Conservation (phyloP, 2,888 invertebrate genomes). For the Arrhopalites spinosus region DNA sequence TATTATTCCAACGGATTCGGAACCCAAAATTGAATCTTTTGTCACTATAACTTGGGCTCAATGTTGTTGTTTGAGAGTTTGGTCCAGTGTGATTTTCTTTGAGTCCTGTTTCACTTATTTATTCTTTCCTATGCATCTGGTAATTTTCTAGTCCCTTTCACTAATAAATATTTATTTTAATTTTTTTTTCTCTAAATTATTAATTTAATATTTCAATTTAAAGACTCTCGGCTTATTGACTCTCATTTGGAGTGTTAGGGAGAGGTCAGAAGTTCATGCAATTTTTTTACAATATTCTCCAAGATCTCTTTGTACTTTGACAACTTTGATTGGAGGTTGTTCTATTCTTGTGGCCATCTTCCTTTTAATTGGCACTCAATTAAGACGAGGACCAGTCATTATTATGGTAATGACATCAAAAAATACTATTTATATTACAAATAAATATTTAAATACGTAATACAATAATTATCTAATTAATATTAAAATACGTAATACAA, state of each 20-base stretch:
- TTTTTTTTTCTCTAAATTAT: neutral
- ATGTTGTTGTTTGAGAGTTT: neutral
- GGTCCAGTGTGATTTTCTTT: constrained; percentile 12
- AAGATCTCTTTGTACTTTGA: neutral
- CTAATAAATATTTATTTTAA: neutral
- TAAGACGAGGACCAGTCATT: neutral
- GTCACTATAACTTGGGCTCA: neutral
- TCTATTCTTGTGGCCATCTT: neutral
- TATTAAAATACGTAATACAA: no score
- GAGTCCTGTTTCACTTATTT: constrained; percentile 17
- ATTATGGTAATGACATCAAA: neutral
- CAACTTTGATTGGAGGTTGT: neutral
- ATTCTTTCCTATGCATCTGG: constrained; percentile 4
- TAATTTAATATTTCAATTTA: neutral
- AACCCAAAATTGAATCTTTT: neutral
- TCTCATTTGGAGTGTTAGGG: constrained; percentile 1
- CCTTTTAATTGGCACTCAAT: neutral
- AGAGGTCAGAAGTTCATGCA: neutral
- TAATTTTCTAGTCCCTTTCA: neutral
- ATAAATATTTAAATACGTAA: no score
- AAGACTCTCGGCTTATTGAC: neutral
- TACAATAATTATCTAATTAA: no score
- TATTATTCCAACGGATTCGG: constrained; percentile 7
- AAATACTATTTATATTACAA: no score
- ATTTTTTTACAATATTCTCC: neutral